Evolutionary conservation across 2,113 vertebrate species (phyloP), one percentile per base, ranked within the genome.

Genomic region (Apaloderma vittatum): DNA sequence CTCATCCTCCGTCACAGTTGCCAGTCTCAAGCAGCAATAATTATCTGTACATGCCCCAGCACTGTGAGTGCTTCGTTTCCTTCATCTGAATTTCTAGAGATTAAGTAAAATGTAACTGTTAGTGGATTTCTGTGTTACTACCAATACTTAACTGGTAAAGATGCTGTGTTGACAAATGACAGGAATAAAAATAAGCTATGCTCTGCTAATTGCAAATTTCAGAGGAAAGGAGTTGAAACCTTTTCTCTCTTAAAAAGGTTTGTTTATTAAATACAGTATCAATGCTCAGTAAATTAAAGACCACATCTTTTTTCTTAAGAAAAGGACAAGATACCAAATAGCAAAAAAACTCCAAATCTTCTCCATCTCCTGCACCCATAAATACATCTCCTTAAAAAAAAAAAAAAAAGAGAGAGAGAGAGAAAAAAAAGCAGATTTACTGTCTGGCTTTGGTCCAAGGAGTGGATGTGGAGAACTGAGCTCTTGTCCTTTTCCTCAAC

Each of bases 121-220:
- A 30, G 40, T 37, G 67, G 37, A 77, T 93, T 89, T 49, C 57
- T 81, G 23, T 57, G 57, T 51, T 88, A 57, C 68, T 93, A 40
- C 17, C 0, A 0, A 40, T 34, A 66, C 0, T 0, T 8, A 32
- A 29, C 45, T 81, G 43, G 32, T 57, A 27, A 93, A 86, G 67
- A 70, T 34, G 7, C 15, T 0, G 0, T 49, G 34, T 37, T 82
- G 74, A 77, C 30, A 95, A 92, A 57, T 54, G 16, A 55, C 5
- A 77, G 34, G 45, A 36, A 27, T n/a, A 29, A 68, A 84, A 87
- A 48, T 49, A 85, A 95, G 52, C 17, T 71, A 6, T 34, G 20
- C 2, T 63, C 16, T 30, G 3, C 18, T 93, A 76, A 72, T 40
- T 91, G 30, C 17, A 32, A 14, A 54, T 76, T 92, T 83, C 46